Evolutionary conservation across 2,797 vertebrate species (phyloP).

Genomic region (Centropyge bicolor): DNA sequence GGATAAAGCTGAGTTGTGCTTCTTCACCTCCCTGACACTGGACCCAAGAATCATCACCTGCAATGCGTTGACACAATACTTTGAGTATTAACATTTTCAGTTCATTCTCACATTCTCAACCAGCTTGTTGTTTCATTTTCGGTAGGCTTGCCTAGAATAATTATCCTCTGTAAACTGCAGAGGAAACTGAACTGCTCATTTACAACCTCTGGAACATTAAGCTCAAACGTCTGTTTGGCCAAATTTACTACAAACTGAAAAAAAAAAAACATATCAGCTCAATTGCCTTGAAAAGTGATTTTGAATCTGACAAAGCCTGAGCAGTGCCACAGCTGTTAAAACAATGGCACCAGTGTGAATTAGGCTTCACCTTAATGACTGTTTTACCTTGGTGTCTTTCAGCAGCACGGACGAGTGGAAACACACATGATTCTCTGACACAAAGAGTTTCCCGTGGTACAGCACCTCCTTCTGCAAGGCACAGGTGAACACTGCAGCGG

Average conservation of each 20-base stretch:
- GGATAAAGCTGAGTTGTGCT: constrained; percentile 86
- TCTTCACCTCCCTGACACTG: constrained; percentile 83
- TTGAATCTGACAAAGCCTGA: neutral
- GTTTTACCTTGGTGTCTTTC: constrained; percentile 88
- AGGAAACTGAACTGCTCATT: neutral
- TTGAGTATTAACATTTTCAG: neutral
- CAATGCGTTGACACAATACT: neutral
- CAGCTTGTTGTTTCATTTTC: neutral
- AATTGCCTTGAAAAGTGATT: neutral
- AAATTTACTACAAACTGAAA: neutral
- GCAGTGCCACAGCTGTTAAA: neutral
- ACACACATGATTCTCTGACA: constrained; percentile 83
- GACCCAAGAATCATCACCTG: constrained; percentile 83
- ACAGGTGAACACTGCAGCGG: constrained; percentile 84
- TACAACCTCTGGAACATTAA: neutral
- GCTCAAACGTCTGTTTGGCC: neutral
- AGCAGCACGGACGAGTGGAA: constrained; percentile 89
- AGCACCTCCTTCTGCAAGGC: constrained; percentile 89
- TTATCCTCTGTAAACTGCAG: no score
- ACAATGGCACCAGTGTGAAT: neutral
- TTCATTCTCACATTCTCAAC: neutral
- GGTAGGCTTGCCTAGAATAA: neutral
- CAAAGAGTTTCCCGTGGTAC: constrained; percentile 89
- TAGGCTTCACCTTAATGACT: neutral
- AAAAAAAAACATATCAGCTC: neutral